Evolutionary conservation across 1,140 invertebrate species (phyloP).

Genomic region (Pemphigus obesinymphae): DNA sequence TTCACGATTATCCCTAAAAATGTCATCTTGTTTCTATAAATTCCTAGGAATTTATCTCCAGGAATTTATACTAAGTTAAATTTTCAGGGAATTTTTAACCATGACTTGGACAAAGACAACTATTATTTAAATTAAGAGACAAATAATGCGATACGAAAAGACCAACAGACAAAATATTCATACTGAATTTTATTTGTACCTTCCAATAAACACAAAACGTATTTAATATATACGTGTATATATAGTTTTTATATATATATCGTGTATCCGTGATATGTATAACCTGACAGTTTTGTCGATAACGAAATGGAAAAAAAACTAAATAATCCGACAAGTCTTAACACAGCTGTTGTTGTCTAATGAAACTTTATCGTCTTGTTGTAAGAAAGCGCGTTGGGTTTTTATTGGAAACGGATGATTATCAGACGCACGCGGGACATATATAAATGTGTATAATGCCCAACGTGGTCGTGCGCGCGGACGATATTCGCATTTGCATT

Average conservation of each 20-base stretch:
- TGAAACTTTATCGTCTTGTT: neutral
- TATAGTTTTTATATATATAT: neutral
- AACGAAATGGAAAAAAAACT: neutral
- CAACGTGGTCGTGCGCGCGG: neutral
- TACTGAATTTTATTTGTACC: too few relatives aligned
- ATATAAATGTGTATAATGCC: neutral
- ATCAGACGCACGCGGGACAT: conserved; percentile 10
- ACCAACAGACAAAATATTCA: too few relatives aligned
- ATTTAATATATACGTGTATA: too few relatives aligned
- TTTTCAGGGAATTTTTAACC: too few relatives aligned
- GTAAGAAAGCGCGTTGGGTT: neutral
- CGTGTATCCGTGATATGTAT: neutral
- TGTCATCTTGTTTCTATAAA: too few relatives aligned
- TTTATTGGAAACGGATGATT: conserved; percentile 1
- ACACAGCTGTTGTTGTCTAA: conserved; percentile 6
- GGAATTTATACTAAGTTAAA: too few relatives aligned
- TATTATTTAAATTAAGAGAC: too few relatives aligned
- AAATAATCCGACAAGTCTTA: neutral
- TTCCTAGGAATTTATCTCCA: too few relatives aligned
- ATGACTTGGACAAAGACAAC: too few relatives aligned
- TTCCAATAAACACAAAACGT: too few relatives aligned
- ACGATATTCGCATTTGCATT: neutral
- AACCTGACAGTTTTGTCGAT: neutral
- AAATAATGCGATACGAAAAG: too few relatives aligned
- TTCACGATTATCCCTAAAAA: too few relatives aligned